Evolutionary conservation across 2,113 vertebrate genomes (phyloP).

Genomic region (Proteles cristata): DNA sequence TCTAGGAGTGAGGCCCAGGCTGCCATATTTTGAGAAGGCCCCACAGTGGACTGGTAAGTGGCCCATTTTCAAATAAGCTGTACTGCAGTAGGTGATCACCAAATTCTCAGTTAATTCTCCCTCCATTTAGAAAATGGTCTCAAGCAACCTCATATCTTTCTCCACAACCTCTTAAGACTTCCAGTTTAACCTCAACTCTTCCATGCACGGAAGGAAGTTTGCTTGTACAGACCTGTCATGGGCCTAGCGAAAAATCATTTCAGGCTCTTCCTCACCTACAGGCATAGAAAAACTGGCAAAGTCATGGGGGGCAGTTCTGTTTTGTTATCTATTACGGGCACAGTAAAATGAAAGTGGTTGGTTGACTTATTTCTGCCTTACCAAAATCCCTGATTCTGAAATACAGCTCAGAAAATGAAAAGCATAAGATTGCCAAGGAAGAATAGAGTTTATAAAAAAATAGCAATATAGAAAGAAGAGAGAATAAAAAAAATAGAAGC

Average conservation of each 20-base stretch:
- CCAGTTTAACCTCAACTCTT: not conserved
- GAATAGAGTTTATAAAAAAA: not conserved
- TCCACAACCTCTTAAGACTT: not conserved
- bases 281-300: not conserved
- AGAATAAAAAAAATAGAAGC: not conserved
- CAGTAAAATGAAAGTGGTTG: not conserved
- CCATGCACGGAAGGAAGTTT: not conserved
- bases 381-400: not conserved
- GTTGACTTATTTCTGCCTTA: constrained; percentile 10
- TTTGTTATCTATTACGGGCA: not conserved
- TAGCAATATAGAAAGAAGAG: not conserved
- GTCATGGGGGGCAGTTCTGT: not conserved
- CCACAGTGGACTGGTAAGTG: not conserved
- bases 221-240: rapidly evolving
- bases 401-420: not conserved
- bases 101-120: not conserved
- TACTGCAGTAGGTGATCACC: rapidly evolving
- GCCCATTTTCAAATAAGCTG: not conserved
- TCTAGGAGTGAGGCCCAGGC: not conserved
- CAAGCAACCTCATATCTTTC: not conserved
- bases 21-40: not conserved
- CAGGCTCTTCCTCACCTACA: not conserved
- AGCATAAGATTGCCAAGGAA: not conserved
- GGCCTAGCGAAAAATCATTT: not conserved
- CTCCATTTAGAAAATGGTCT: not conserved